Evolutionary conservation across 2,113 vertebrate species (phyloP), one percentile per base, ranked within the genome.

Genomic region (Corapipo altera): DNA sequence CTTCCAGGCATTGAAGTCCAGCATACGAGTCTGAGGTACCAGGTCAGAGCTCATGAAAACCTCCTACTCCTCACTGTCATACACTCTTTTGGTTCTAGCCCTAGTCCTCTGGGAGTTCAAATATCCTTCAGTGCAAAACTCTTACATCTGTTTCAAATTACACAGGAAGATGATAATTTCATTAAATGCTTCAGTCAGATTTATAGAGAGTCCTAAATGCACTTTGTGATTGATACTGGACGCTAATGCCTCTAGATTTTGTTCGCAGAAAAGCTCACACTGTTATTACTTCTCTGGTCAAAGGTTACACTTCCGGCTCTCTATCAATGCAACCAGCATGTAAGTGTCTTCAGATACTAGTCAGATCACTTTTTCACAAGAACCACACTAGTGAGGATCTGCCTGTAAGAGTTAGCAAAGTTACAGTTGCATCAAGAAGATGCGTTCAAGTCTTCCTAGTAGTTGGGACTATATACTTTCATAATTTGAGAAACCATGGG

Each of bases 221-320:
- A 73, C 92, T 97, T 97, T 95, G 93, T 97, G 97, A 96, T 93
- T 94, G 95, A 95, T 92, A 97, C 88, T 85, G 75, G 86, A 94
- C 93, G 83, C 96, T 97, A 97, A 97, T 97, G 97, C 96, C 93
- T 95, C 92, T 91, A 94, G 85, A 77, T 97, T 96, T 97, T 96
- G 80, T 89, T 85, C 97, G 93, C 54, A 93, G 95, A 95, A 97
- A 97, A 95, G 80, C 85, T 96, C 94, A 92, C 49, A 7, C 59
- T 92, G 96, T 97, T 97, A 96, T 89, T 97, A 95, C 83, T 97
- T 93, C 92, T 95, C 67, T 82, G 97, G 97, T 98, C 97, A 98
- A 97, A 98, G 98, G 98, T 98, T 97, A 97, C 32, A 15, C 90
- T 98, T 98, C 98, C 98, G 98, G 97, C 96, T 90, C 85, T 98